Base-by-base conservation (phyloP, 2,113 vertebrate genomes). In the Promerops cafer region DNA sequence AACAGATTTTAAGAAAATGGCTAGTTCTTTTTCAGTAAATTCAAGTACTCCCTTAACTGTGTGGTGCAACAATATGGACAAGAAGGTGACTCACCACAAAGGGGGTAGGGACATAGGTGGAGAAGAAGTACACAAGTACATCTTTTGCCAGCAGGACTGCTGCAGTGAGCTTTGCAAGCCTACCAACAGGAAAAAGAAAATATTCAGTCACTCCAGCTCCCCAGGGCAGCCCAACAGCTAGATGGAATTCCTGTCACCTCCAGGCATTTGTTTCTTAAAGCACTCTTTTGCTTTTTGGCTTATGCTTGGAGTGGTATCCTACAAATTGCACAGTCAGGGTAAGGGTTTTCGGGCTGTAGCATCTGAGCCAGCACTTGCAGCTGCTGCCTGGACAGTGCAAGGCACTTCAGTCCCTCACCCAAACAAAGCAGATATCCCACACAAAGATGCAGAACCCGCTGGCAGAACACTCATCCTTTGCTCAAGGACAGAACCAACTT, bases 81-180 rank as follows among this genome's bases (percentile, higher is more conserved):
- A 72, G 63, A 47, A 75, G 57, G 27, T 5, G 23, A 98, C 99
- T 99, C 97, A 99, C 99, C 98, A 99, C 99, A 49, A 99, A 99
- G 1, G 99, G 99, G 4, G 99, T 99, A 10, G 99, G 99, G 87
- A 99, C 99, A 9, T 99, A 99, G 7, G 97, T 98, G 89, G 99
- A 99, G 89, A 99, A 99, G 23, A 99, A 98, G 94, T 99, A 98
- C 16, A 99, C 99, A 2, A 97, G 98, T 4, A 99, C 94, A 35
- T 98, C 98, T 96, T 98, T 98, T 61, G 98, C 98, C 75, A 99
- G 98, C 74, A 99, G 97, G 71, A 99, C 99, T 2, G 99, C 98
- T 12, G 99, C 99, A 20, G 99, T 98, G 80, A 99, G 96, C 88
- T 97, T 98, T 6, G 99, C 99, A 94, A 99, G 98, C 56, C 99